Conservation (phyloP, 2,888 invertebrate genomes). For the Philhelius pedissequus region DNA sequence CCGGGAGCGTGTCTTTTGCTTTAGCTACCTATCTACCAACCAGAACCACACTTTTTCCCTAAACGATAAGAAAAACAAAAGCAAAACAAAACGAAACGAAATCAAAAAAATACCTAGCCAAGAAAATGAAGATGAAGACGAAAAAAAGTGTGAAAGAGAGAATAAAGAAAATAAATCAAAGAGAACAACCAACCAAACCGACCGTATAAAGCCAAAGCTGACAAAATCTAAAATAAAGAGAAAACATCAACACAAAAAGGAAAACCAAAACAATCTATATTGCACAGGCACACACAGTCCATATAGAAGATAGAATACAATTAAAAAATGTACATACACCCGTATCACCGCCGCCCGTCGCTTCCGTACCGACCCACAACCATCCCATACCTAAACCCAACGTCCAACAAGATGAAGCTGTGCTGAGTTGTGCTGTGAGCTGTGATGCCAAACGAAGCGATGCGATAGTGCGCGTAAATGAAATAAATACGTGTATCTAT, state of each 20-base stretch:
- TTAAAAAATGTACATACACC: constrained; percentile 44
- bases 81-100: constrained; percentile 60
- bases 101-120: no score
- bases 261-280: constrained; percentile 25
- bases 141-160: not conserved
- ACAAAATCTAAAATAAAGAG: constrained; percentile 46
- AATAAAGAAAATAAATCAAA: constrained; percentile 9
- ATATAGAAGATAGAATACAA: constrained; percentile 37
- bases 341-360: not conserved
- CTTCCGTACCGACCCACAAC: not conserved
- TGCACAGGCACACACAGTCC: constrained; percentile 16
- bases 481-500: constrained; percentile 63
- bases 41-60: not conserved
- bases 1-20: constrained; percentile 1
- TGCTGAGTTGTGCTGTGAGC: no score
- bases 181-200: constrained; percentile 32
- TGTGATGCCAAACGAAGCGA: constrained; percentile 37
- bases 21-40: no score
- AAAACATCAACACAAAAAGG: constrained; percentile 29
- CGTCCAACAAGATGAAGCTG: not conserved
- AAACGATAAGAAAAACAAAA: constrained; percentile 59
- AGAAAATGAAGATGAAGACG: not conserved
- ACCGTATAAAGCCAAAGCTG: not conserved
- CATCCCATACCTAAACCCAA: no score
- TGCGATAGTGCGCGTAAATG: constrained; percentile 62